phyloP scores from a whole-genome alignment of 2,888 invertebrate species.

The Cybosia mesomella region DNA sequence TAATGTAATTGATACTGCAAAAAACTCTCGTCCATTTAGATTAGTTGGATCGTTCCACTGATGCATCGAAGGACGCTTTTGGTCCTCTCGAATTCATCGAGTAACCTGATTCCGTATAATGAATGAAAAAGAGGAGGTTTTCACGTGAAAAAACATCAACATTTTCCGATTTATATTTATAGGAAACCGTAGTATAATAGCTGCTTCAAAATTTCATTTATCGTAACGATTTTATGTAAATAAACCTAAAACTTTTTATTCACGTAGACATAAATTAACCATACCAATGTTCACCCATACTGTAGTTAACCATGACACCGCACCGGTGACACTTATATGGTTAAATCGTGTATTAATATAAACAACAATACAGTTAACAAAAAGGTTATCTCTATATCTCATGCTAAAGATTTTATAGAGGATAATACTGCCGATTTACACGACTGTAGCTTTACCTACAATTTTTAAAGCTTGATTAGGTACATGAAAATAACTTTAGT shows the following conservation, averaged over 20 bases:
- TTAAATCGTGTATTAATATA: background rate
- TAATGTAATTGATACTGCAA: conserved; percentile 5
- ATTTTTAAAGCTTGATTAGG: no score
- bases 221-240: background rate
- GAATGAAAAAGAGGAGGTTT: background rate
- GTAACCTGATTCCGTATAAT: conserved; percentile 2
- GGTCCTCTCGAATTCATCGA: conserved; percentile 2
- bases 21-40: background rate
- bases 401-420: no score
- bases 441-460: no score
- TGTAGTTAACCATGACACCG: background rate
- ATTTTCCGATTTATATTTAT: background rate
- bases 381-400: background rate
- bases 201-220: background rate
- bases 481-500: no score
- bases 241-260: background rate
- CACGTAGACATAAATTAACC: background rate
- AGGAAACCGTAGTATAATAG: background rate
- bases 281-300: background rate
- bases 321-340: background rate
- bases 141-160: background rate
- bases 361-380: background rate
- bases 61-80: conserved; percentile 4
- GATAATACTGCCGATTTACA: no score
- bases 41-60: background rate